Base-by-base conservation (phyloP, 2,797 vertebrate species). In the Eulemur albifrons region DNA sequence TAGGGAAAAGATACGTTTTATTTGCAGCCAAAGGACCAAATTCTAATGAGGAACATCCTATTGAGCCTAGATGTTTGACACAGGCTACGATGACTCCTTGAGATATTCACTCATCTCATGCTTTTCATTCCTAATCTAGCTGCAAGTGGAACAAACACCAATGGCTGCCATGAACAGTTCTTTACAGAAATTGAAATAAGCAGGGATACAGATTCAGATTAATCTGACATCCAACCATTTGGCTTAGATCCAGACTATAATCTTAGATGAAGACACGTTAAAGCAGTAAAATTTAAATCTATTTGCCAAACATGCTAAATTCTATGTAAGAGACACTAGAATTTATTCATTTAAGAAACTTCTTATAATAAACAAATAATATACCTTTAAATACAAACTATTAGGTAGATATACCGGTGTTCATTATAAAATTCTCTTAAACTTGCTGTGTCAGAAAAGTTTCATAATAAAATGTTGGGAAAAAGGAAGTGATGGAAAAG, bases 241-340 rank as follows among this genome's bases (percentile, higher is more conserved):
- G 50, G 15, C 73, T 92, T 85, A 88, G 75, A 77, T 57, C 76
- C 70, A 86, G n/a, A 94, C 63, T 82, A 57, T 85, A 40, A 79
- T 59, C 59, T 73, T 81, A 85, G 43, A 43, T 93, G 57, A 85
- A 81, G 54, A 81, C 89, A 75, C 15, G 23, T 30, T 75, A 67
- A 84, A 79, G n/a, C 30, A 75, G 15, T 72, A 87, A 87, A 48
- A 43, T 25, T 85, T 40, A 57, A 65, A 88, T 67, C 13, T 79
- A 96, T 73, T 88, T 94, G 67, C 59, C 70, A 89, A 92, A 92
- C 5, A 94, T 4, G 17, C n/a, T 88, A 70, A 92, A 77, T 70
- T 93, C 83, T 15, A 85, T 69, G 18, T 32, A 38, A 91, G 32
- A 69, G 25, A 70, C 9, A 93, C 18, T 57, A 80, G 93, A 48